Evolutionary conservation across 2,113 vertebrate species (phyloP).

Genomic region (Dipodomys spectabilis): DNA sequence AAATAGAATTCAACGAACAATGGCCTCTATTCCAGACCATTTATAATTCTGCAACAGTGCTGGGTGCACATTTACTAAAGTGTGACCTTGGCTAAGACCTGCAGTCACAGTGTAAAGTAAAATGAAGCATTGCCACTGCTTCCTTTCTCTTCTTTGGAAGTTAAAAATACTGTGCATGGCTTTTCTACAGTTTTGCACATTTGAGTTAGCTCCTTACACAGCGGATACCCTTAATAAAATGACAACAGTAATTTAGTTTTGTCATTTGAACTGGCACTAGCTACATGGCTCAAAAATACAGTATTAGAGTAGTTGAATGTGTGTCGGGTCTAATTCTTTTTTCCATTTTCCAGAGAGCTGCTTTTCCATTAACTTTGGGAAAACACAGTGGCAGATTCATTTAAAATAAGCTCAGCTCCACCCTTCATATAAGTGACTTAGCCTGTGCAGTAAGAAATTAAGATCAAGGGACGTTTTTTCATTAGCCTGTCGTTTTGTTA

Average conservation of each 20-base stretch:
- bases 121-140: constrained; percentile 90
- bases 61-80: constrained; percentile 89
- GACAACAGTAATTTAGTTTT: constrained; percentile 99
- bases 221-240: constrained; percentile 99
- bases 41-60: constrained; percentile 89
- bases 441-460: constrained; percentile 98
- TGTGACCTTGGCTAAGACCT: constrained; percentile 91
- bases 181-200: constrained; percentile 94
- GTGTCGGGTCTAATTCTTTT: constrained; percentile 99
- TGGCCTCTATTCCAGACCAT: constrained; percentile 87
- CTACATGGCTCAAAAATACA: constrained; percentile 99
- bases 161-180: constrained; percentile 93
- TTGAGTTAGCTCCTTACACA: constrained; percentile 96
- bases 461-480: constrained; percentile 97
- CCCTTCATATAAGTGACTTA: constrained; percentile 96
- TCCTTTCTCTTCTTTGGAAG: constrained; percentile 88
- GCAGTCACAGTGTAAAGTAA: constrained; percentile 89
- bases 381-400: constrained; percentile 99
- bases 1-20: constrained; percentile 89
- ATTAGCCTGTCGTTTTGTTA: constrained; percentile 97
- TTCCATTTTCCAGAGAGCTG: constrained; percentile 99
- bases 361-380: constrained; percentile 99
- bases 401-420: constrained; percentile 98
- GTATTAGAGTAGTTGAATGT: constrained; percentile 97
- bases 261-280: constrained; percentile 96